Evolutionary conservation across 2,888 invertebrate species (phyloP), one percentile per base, ranked within the genome.

Genomic region (Pharmacophagus antenor): DNA sequence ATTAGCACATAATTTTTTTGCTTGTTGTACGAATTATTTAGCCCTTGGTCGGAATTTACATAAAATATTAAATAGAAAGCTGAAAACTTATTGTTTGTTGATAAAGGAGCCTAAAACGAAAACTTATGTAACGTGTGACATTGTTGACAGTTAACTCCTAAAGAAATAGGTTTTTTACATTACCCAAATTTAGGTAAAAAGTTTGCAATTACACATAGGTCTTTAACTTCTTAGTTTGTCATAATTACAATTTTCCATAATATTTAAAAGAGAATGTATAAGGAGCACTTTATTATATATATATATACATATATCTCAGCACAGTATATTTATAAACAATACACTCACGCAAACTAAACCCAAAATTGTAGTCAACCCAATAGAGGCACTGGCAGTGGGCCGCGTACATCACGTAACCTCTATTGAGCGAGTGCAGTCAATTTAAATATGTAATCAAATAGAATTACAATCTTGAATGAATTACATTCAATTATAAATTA

Each of bases 31-130:
- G 4, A 8, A 7, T 2, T 37, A 37, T 15, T 1, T 31, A 4
- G 2, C 15, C 4, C 15, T n/a, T n/a, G n/a, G n/a, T 1, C n/a
- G 3, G n/a, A n/a, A 8, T n/a, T 37, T 5, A 27, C 48, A 21
- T 21, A 49, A 31, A 49, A 58, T 48, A n/a, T 58, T 25, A 31
- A 53, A 49, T 23, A 41, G 27, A 42, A 50, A 23, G 25, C 44
- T 22, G 15, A 52, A 58, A 47, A 37, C 18, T 23, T 44, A 44
- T 37, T 37, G 18, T 46, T 47, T 58, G 20, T 58, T 58, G 51
- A 58, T 58, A 25, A 21, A 37, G 46, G 46, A 46, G 44, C 31
- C 37, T 25, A 25, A 42, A 15, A 20, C 41, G 25, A 18, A 58
- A 52, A 58, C 37, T 53, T 17, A n/a, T 20, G 22, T 21, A 15